These are phyloP conservation scores for Lonchura striata DNA, from an alignment of 2,113 vertebrate genomes.

Conservation along the genomic window DNA sequence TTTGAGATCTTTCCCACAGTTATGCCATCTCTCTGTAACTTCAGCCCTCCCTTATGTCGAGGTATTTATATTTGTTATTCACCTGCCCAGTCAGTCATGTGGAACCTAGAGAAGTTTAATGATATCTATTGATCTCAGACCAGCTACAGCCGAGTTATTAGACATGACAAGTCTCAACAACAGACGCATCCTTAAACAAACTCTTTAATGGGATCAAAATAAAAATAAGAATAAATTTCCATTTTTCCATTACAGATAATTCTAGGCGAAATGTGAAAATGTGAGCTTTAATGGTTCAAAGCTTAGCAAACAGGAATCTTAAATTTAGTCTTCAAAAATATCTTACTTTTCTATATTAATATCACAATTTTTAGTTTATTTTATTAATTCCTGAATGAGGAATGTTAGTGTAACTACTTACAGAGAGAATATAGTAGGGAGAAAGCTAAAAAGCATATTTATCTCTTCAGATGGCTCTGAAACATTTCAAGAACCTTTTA, in stretches of 20 bases:
- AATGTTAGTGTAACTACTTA: neutral
- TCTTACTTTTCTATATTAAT: neutral
- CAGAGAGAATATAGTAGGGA: neutral
- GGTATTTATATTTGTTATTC: neutral
- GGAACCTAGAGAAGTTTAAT: neutral
- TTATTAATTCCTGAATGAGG: neutral
- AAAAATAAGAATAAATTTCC: neutral
- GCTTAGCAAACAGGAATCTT: neutral
- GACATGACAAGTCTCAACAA: neutral
- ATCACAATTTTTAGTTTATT: neutral
- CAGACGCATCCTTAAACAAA: neutral
- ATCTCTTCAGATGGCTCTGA: neutral
- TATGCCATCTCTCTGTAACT: neutral
- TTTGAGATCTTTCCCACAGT: neutral
- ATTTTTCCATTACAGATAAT: neutral
- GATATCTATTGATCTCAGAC: neutral
- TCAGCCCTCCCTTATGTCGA: neutral
- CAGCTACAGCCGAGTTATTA: neutral
- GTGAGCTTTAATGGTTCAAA: neutral
- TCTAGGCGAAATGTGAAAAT: neutral
- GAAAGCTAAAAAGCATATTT: conserved; percentile 15
- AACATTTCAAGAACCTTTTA: neutral
- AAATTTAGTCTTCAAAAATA: neutral
- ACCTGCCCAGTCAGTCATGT: neutral
- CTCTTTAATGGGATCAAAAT: neutral